A percentile compares a stretch with the other conserved stretches of the same genome.
Evolutionary conservation across 2,888 invertebrate genomes (phyloP).

Genomic region (Drosophila ezoana): DNA sequence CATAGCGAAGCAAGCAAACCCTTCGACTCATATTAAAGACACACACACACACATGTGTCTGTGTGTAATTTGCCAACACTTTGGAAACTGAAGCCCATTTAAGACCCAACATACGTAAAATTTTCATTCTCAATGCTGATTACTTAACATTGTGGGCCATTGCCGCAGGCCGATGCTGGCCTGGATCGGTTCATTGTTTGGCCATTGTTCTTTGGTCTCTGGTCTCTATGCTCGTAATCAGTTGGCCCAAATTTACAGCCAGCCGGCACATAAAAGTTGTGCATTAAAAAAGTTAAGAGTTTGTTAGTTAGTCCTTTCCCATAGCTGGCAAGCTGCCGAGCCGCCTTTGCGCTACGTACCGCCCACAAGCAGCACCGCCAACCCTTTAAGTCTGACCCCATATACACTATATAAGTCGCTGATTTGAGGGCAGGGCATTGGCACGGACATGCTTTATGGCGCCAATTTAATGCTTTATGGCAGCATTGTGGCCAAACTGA

Average conservation of each 20-base stretch:
- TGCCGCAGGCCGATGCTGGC: conserved; percentile 16
- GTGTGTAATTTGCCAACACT: conserved; percentile 5
- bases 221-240: conserved; percentile 35
- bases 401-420: not conserved
- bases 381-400: not conserved
- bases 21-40: conserved; percentile 32
- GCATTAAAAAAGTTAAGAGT: conserved; percentile 70
- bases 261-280: conserved; percentile 52
- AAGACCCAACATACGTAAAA: conserved; percentile 28
- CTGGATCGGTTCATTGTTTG: conserved; percentile 36
- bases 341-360: conserved; percentile 7
- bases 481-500: conserved; percentile 57
- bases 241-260: conserved; percentile 39
- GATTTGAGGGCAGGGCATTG: conserved; percentile 36
- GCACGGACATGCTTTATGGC: conserved; percentile 20
- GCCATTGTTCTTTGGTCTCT: conserved; percentile 37
- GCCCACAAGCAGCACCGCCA: conserved; percentile 16
- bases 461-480: conserved; percentile 33
- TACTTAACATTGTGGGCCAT: conserved; percentile 32
- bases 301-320: conserved; percentile 46
- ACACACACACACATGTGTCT: conserved; percentile 9
- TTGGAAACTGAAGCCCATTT: conserved; percentile 21
- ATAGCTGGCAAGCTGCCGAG: conserved; percentile 35
- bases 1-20: conserved; percentile 47
- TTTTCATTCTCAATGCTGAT: conserved; percentile 37